Evolutionary conservation across 2,113 vertebrate genomes (phyloP).

Genomic region (Lophura nycthemera): DNA sequence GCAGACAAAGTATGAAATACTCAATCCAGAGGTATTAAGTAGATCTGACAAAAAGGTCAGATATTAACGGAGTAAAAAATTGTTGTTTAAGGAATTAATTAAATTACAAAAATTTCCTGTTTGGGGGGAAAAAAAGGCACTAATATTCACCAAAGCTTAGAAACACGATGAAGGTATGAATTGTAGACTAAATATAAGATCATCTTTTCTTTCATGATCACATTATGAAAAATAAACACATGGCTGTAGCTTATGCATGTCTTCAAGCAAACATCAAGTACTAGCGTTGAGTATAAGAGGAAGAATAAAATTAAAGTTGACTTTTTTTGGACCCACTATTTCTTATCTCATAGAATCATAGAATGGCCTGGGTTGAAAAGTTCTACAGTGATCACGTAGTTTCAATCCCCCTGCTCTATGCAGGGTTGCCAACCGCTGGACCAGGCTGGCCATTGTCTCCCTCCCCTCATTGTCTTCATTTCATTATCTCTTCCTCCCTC

Average conservation of each 20-base stretch:
- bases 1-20: background rate
- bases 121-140: no score
- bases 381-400: no score
- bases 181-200: background rate
- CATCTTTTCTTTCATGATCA: background rate
- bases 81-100: background rate
- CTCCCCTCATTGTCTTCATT: background rate
- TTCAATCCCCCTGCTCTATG: no score
- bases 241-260: background rate
- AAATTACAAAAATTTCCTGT: background rate
- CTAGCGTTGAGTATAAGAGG: background rate
- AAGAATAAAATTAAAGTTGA: constrained; percentile 2
- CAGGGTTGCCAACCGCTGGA: no score
- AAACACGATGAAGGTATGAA: background rate
- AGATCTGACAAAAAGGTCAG: background rate
- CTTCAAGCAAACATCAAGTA: background rate
- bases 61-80: background rate
- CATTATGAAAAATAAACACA: background rate
- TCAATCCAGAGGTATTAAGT: background rate
- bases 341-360: background rate
- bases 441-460: no score
- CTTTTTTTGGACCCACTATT: background rate
- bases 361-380: no score
- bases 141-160: background rate
- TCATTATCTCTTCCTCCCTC: background rate